These are phyloP conservation scores for Nasonovia ribisnigri DNA, from an alignment of 2,888 invertebrate species.

Conservation along the genomic window DNA sequence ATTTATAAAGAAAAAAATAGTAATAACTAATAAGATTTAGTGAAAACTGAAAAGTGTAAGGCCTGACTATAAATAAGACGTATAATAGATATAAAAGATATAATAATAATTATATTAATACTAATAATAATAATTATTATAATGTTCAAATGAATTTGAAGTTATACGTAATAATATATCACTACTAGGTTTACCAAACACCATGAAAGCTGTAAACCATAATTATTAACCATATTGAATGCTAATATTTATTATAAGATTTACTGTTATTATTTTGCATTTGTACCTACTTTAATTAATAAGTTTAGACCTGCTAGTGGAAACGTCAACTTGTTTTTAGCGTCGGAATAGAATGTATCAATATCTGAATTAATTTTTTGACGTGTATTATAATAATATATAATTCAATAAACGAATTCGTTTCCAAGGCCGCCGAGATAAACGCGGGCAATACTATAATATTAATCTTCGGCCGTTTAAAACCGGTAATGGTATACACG, in stretches of 20 bases:
- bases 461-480: background rate
- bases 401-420: slow-evolving; percentile 29
- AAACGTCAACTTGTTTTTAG: background rate
- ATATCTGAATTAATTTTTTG: background rate
- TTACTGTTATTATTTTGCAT: background rate
- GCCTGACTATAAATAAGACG: background rate
- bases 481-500: background rate
- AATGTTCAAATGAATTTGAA: background rate
- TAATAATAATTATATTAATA: too few species aligned
- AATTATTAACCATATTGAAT: background rate
- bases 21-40: background rate
- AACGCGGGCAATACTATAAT: background rate
- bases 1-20: background rate
- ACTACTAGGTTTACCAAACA: background rate
- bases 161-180: background rate
- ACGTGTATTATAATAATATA: background rate
- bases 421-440: slow-evolving; percentile 34
- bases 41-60: background rate
- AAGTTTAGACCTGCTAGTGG: background rate
- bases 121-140: background rate
- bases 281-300: background rate
- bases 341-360: background rate
- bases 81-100: background rate
- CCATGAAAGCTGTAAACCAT: background rate
- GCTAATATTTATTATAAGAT: too few species aligned